Evolutionary conservation across 1,140 invertebrate species (phyloP), one percentile per base, ranked within the genome.

Genomic region (Macrotrachela quadricornifera): DNA sequence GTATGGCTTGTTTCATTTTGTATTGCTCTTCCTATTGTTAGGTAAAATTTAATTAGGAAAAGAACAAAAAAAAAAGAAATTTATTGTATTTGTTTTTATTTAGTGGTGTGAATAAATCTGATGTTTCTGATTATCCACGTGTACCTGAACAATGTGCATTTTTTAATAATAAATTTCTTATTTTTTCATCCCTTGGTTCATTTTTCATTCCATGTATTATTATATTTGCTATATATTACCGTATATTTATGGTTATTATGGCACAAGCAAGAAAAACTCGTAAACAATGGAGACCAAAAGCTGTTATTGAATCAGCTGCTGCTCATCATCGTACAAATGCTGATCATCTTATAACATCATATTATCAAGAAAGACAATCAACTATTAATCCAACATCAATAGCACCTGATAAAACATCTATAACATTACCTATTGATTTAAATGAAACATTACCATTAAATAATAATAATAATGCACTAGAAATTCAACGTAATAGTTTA

Each of bases 201-300:
- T 99, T 99, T 77, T 99, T 95, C 70, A 94, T 97, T 64, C 92
- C 92, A 8, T 96, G 90, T 70, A 80, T 94, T 62, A 86, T 94
- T 62, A 96, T 99, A 88, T 83, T 96, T 64, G 86, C 88, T 69
- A 79, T 99, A 36, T 99, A 99, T 69, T 94, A 86, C 73, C 85
- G 80, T 72, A 97, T 97, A 73, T 96, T 97, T 73, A 84, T 63
- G 80, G 81, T 80, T 36, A 73, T 95, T 62, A 18, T 38, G 15
- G 18, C 18, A 16, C 41, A 44, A 37, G 18, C 30, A 51, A 42
- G 30, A 41, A 30, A n/a, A 1, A 42, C 37, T 41, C n/a, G 11
- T 13, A n/a, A 41, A 41, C 39, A 41, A 41, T 41, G 21, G 21
- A 2, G 21, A 4, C 21, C 21, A 4, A 30, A 30, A 30, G 21